Evolutionary conservation across 2,113 vertebrate genomes (phyloP).

Genomic region (Cyanistes caeruleus): DNA sequence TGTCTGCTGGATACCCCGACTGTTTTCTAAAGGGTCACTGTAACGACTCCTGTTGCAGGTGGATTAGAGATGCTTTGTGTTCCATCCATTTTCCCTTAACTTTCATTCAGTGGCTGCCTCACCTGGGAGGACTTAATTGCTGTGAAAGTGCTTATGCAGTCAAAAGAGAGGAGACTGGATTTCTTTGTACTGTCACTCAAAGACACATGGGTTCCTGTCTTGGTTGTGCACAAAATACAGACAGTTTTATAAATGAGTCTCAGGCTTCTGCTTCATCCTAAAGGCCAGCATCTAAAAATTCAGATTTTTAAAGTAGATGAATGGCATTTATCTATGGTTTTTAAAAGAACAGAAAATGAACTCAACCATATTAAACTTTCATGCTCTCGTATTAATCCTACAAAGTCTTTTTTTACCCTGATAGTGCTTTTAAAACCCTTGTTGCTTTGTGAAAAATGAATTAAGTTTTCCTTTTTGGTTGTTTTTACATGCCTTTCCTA

Average conservation of each 20-base stretch:
- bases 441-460: not conserved
- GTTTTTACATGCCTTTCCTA: not conserved
- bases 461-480: not conserved
- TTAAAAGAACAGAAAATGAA: not conserved
- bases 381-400: not conserved
- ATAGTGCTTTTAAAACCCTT: not conserved
- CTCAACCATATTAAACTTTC: not conserved
- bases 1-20: not conserved
- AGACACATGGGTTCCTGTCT: not conserved
- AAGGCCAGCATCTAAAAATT: not conserved
- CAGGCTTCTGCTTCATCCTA: not conserved
- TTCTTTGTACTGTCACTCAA: not conserved
- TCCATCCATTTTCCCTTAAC: not conserved
- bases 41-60: not conserved
- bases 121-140: not conserved
- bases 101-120: not conserved
- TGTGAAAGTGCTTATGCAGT: not conserved
- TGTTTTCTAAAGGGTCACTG: not conserved
- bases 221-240: not conserved
- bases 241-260: not conserved
- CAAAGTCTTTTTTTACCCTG: not conserved
- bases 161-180: not conserved
- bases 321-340: not conserved
- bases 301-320: not conserved
- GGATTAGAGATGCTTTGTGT: conserved; percentile 2